Base-by-base conservation (phyloP, 2,113 vertebrate genomes). In the Merops nubicus region DNA sequence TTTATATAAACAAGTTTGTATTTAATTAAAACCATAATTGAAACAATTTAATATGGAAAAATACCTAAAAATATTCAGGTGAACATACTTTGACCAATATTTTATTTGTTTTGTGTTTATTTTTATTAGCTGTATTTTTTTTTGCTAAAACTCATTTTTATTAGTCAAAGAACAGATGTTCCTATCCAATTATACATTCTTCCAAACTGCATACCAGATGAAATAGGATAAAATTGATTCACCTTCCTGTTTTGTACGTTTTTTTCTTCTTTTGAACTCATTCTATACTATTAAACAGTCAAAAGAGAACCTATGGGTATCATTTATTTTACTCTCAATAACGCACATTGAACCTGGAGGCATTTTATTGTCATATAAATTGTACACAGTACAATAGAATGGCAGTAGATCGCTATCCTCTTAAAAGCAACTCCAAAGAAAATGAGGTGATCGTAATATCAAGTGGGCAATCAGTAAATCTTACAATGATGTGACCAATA, bases 401-500 rank as follows among this genome's bases (percentile, higher is more conserved):
- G 50, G 48, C 67, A 83, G 25, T 22, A 83, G 91, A 75, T 96
- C 92, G 83, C 70, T 54, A 45, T 83, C 36, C 4, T 87, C 47
- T 69, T 69, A 33, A 86, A 85, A 85, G 85, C 62, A 85, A 62
- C 25, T 91, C 60, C n/a, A 47, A 60, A 88, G 75, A 68, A 93
- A 90, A 91, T 33, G 47, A 93, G 42, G 14, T 57, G 82, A 69
- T 86, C 3, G 2, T 29, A 92, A 80, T 63, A 80, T 63, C 43
- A 74, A 93, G 91, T 34, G n/a, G 20, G 8, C 15, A 80, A 94
- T 88, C 63, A 50, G 50, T 96, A 96, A 93, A 95, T 95, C 83
- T 90, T 62, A 23, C 12, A 45, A 34, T 36, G 54, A 70, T 70
- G 25, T 5, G 40, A 63, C 72, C 28, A 62, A 15, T 63, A 88